Evolutionary conservation across 2,113 vertebrate genomes (phyloP).

Genomic region (Enhydra lutris): DNA sequence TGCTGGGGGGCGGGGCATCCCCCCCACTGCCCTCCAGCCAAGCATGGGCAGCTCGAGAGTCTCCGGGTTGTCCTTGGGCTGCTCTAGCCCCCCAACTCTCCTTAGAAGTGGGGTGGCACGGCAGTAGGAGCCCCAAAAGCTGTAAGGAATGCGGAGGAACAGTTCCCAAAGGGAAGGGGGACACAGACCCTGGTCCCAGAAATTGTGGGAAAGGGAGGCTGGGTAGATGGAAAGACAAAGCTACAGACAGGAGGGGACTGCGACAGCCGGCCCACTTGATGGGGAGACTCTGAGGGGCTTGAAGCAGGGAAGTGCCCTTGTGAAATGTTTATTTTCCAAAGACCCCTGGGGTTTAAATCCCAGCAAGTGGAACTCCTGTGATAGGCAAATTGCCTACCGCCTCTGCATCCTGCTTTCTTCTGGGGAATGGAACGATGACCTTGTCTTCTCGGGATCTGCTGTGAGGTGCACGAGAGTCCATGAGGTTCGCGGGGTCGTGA

Average conservation of each 20-base stretch:
- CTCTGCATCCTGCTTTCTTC: not conserved
- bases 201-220: not conserved
- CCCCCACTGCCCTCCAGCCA: fast-evolving
- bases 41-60: not conserved
- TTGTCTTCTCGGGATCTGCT: not conserved
- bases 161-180: not conserved
- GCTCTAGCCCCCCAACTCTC: not conserved
- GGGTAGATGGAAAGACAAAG: not conserved
- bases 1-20: fast-evolving
- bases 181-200: not conserved
- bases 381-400: not conserved
- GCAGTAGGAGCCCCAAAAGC: not conserved
- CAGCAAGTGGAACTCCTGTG: not conserved
- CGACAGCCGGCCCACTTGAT: not conserved
- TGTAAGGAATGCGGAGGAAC: not conserved
- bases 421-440: not conserved
- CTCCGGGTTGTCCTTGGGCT: not conserved
- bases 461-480: not conserved
- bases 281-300: not conserved
- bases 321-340: not conserved
- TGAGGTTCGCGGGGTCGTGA: not conserved
- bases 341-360: not conserved
- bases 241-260: not conserved
- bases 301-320: not conserved
- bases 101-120: not conserved